Evolutionary conservation across 2,113 vertebrate species (phyloP).

Genomic region (Cygnus buccinator): DNA sequence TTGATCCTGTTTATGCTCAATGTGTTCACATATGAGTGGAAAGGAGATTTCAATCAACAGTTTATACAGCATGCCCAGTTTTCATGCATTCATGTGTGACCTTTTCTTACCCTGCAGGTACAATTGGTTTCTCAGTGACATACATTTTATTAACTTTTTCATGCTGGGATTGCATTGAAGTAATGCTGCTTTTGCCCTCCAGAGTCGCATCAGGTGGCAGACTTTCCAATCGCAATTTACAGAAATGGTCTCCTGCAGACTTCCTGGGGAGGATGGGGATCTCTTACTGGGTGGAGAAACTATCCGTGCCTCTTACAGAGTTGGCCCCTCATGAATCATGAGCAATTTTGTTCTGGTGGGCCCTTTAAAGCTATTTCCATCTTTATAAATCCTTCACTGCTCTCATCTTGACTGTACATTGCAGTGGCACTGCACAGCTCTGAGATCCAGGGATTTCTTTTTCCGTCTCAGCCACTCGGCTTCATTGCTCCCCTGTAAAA

Average conservation of each 20-base stretch:
- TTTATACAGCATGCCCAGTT: constrained; percentile 15
- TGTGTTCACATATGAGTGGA: not conserved
- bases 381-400: not conserved
- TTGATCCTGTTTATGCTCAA: not conserved
- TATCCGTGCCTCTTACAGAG: not conserved
- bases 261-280: not conserved
- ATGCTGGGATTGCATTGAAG: not conserved
- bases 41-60: constrained; percentile 31
- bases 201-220: not conserved
- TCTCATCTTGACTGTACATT: not conserved
- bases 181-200: not conserved
- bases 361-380: constrained; percentile 21
- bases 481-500: constrained; percentile 5
- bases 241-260: not conserved
- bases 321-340: not conserved
- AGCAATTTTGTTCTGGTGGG: not conserved
- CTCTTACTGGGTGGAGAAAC: not conserved
- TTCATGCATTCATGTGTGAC: constrained; percentile 11
- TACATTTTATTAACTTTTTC: constrained; percentile 42
- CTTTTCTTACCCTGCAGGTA: constrained; percentile 15
- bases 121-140: constrained; percentile 33
- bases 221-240: not conserved
- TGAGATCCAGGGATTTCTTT: constrained; percentile 15
- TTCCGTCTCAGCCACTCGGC: not conserved
- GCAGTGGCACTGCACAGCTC: not conserved